phyloP scores from a whole-genome alignment of 2,888 invertebrate species.

The Pedicia rivosa region DNA sequence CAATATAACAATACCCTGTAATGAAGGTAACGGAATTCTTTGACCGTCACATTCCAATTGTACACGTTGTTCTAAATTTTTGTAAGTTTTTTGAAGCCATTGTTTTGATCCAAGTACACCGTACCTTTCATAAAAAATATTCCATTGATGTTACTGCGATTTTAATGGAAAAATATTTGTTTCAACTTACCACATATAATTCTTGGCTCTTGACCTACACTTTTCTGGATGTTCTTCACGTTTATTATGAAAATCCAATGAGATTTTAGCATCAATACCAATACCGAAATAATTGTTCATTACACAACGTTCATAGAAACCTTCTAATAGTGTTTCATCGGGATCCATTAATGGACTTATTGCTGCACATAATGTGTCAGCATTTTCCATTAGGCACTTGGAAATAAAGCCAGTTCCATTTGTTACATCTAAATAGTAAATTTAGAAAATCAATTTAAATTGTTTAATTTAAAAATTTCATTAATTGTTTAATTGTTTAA shows the following conservation, averaged over 20 bases:
- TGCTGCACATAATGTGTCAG: conserved; percentile 89
- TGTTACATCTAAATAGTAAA: conserved; percentile 51
- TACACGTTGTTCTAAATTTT: conserved; percentile 89
- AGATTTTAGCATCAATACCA: conserved; percentile 95
- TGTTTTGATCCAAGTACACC: conserved; percentile 63
- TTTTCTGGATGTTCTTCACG: conserved; percentile 95
- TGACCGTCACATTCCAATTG: conserved; percentile 94
- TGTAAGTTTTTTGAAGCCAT: conserved; percentile 78
- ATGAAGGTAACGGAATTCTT: conserved; percentile 82
- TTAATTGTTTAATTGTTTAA: too few relatives aligned
- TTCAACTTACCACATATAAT: conserved; percentile 98
- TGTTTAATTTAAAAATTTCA: too few relatives aligned
- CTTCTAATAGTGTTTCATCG: conserved; percentile 73
- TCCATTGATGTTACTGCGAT: too few relatives aligned
- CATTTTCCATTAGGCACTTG: conserved; percentile 87
- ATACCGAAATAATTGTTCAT: conserved; percentile 99
- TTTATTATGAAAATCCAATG: conserved; percentile 92
- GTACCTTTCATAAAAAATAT: too few relatives aligned
- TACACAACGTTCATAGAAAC: conserved; percentile 83
- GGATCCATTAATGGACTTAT: conserved; percentile 93
- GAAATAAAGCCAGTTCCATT: conserved; percentile 78
- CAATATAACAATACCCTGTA: conserved; percentile 92
- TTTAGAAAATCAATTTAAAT: too few relatives aligned
- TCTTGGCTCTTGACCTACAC: conserved; percentile 82
- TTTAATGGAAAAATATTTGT: too few relatives aligned